These are phyloP conservation scores for Diprion similis DNA, from an alignment of 1,140 invertebrate species.

Conservation along the genomic window DNA sequence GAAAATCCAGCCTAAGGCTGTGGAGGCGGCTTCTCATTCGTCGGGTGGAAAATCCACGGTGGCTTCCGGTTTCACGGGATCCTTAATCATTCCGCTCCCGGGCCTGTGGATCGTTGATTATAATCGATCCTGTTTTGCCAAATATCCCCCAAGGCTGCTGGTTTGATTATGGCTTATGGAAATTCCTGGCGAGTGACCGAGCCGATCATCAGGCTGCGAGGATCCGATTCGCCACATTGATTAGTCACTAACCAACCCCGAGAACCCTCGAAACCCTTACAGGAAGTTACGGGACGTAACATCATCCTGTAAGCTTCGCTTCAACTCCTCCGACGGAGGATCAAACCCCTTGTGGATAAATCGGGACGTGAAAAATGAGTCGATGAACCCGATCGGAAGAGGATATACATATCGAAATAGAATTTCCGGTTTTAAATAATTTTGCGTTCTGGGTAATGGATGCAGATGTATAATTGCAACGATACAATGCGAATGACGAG, in stretches of 20 bases:
- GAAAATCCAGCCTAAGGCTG: conserved; percentile 48
- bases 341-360: too few species aligned
- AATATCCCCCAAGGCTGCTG: background rate
- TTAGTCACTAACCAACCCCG: background rate
- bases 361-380: too few species aligned
- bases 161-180: background rate
- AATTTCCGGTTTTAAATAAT: too few species aligned
- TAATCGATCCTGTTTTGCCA: too few species aligned
- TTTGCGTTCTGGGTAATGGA: too few species aligned
- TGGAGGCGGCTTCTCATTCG: background rate
- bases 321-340: too few species aligned
- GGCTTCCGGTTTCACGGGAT: background rate
- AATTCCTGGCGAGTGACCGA: background rate
- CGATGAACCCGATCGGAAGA: too few species aligned
- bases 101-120: too few species aligned
- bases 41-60: background rate
- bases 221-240: conserved; percentile 2
- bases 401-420: too few species aligned
- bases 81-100: background rate
- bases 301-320: too few species aligned
- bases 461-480: too few species aligned
- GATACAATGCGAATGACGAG: too few species aligned
- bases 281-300: background rate
- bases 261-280: background rate
- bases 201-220: background rate